Evolutionary conservation across 2,797 vertebrate genomes (phyloP).

Genomic region (Sebastes wilsoni): DNA sequence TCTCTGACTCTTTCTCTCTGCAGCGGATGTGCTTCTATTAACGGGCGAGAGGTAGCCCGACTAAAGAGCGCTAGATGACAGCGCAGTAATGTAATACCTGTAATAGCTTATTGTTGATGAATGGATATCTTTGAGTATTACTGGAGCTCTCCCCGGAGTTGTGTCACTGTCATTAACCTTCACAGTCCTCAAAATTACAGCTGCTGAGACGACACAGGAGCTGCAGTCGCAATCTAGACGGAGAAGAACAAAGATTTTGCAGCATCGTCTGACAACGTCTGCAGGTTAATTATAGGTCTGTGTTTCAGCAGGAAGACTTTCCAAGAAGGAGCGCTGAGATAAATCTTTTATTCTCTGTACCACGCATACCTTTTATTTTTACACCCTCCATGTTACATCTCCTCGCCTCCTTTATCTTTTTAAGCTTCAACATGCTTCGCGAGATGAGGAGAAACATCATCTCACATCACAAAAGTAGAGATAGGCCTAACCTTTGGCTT

Average conservation of each 20-base stretch:
- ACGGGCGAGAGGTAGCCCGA: slow-evolving; percentile 27
- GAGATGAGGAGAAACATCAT: slow-evolving; percentile 41
- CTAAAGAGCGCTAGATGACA: slow-evolving; percentile 35
- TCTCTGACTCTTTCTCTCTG: slow-evolving; percentile 41
- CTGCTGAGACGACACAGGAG: slow-evolving; percentile 23
- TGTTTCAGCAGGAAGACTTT: slow-evolving; percentile 40
- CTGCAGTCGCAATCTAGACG: slow-evolving; percentile 2
- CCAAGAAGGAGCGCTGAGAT: slow-evolving; percentile 11
- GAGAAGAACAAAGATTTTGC: slow-evolving; percentile 49
- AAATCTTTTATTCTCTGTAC: slow-evolving; percentile 32
- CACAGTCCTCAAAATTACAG: slow-evolving; percentile 51
- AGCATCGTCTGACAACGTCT: slow-evolving; percentile 14
- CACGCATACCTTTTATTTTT: slow-evolving; percentile 8
- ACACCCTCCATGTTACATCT: neutral
- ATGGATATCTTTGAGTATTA: slow-evolving; percentile 61
- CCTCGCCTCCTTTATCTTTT: slow-evolving; percentile 30
- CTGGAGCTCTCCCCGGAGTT: slow-evolving; percentile 45
- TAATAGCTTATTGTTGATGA: slow-evolving; percentile 67
- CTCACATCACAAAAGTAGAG: slow-evolving; percentile 54
- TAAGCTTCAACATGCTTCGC: neutral
- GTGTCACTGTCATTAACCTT: slow-evolving; percentile 72
- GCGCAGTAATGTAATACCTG: slow-evolving; percentile 59
- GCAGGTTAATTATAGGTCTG: slow-evolving; percentile 61
- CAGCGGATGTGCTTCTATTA: slow-evolving; percentile 39
- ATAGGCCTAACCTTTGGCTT: slow-evolving; percentile 63